These are phyloP conservation scores for Baronia brevicornis DNA, from an alignment of 2,888 invertebrate genomes.

Conservation along the genomic window DNA sequence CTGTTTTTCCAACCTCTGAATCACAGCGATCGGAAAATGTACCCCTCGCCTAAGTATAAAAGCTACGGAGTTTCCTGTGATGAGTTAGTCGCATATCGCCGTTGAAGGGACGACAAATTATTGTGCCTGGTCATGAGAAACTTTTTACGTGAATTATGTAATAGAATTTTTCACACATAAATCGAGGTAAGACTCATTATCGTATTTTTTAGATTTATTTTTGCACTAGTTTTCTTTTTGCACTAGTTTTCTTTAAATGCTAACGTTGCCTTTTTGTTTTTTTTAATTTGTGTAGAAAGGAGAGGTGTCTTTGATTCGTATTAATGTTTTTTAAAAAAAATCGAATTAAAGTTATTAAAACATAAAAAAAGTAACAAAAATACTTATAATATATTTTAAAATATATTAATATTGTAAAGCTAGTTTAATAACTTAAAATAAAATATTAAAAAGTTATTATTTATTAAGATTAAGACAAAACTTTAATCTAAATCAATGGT, in stretches of 20 bases:
- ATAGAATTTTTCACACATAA: constrained; percentile 51
- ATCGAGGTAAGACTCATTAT: constrained; percentile 31
- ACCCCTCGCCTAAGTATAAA: constrained; percentile 41
- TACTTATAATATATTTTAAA: neutral
- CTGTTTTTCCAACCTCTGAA: constrained; percentile 22
- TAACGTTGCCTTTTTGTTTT: too few relatives aligned
- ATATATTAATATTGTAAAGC: neutral
- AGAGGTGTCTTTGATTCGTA: too few relatives aligned
- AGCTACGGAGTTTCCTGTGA: constrained; percentile 41
- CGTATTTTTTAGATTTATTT: neutral
- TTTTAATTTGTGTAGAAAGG: too few relatives aligned
- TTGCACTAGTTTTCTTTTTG: too few relatives aligned
- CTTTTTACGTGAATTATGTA: constrained; percentile 54
- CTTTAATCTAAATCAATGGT: too few relatives aligned
- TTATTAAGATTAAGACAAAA: too few relatives aligned
- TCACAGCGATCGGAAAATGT: constrained; percentile 18
- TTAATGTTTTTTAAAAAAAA: too few relatives aligned
- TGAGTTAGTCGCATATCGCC: constrained; percentile 28
- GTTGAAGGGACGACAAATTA: constrained; percentile 23
- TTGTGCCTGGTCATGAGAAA: constrained; percentile 30
- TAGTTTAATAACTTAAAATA: neutral
- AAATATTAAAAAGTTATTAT: too few relatives aligned
- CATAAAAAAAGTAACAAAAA: too few relatives aligned
- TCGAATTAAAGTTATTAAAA: too few relatives aligned
- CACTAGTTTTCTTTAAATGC: too few relatives aligned